Evolutionary conservation across 2,888 invertebrate species (phyloP), one percentile per base, ranked within the genome.

Genomic region (Sarcophaga rosellei): DNA sequence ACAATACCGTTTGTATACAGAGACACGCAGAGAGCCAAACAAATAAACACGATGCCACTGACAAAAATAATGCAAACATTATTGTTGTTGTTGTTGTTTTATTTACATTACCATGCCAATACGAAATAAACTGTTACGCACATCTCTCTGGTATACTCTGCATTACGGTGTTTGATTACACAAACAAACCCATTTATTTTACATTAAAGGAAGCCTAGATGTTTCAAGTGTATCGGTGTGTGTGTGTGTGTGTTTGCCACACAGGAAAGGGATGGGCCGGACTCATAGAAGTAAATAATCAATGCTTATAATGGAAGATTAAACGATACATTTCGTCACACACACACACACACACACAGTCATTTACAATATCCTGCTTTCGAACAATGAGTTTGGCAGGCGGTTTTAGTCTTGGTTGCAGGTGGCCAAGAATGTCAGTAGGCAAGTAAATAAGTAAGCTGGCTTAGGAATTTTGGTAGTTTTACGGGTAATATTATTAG

Each of bases 51-150:
- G 15, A 57, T 57, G 63, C 57, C 44, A 77, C 57, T 61, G 65
- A 81, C 63, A 83, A 83, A 78, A 66, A 83, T 44, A n/a, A 63
- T 62, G 57, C 70, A 80, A 85, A 85, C 74, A 79, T 73, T 72
- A 76, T 53, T 53, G 47, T 61, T 72, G 35, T 83, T 79, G 82
- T 85, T 72, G 81, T 53, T 53, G 47, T 61, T 72, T 44, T 83
- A 83, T 85, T 85, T 83, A 85, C 75, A 70, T 72, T 79, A 82
- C 79, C 75, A 85, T 82, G 75, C n/a, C 65, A 69, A 61, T 66
- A 66, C 25, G 47, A 77, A 69, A 25, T 65, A 63, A 76, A 69
- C 62, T 70, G n/a, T 23, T 21, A 78, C 15, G n/a, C 45, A 62
- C 61, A 59, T 53, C 12, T 53, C 53, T 53, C 17, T 53, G 53